phyloP scores from a whole-genome alignment of 2,113 vertebrate species.

The Thalassoma bifasciatum region DNA sequence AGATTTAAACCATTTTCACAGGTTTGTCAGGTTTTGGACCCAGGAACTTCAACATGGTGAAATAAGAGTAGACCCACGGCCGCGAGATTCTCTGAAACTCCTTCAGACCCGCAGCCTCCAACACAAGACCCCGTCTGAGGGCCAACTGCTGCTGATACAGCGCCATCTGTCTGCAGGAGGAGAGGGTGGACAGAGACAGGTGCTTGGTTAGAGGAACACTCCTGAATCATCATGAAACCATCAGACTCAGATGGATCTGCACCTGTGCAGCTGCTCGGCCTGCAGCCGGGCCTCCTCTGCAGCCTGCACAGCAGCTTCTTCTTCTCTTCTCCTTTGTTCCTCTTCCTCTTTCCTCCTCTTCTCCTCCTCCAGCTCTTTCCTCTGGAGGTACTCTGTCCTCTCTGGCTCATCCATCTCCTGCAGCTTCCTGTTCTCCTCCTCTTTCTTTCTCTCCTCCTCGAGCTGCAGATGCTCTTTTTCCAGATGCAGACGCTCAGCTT shows the following conservation, averaged over 20 bases:
- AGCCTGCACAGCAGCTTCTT: conserved; percentile 38
- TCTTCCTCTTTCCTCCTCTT: conserved; percentile 60
- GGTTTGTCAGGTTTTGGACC: conserved; percentile 36
- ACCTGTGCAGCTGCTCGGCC: conserved; percentile 68
- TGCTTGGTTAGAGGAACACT: too few relatives aligned
- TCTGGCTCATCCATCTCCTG: conserved; percentile 80
- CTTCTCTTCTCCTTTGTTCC: conserved; percentile 63
- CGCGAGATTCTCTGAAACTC: conserved; percentile 79
- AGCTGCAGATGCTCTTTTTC: conserved; percentile 42
- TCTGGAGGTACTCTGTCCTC: conserved; percentile 63
- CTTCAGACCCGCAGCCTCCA: conserved; percentile 80
- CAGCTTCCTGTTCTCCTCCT: conserved; percentile 76
- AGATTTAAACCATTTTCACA: too few relatives aligned
- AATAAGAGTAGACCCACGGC: conserved; percentile 85
- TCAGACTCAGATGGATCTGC: neutral
- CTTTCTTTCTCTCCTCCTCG: conserved; percentile 64
- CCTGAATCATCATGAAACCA: too few relatives aligned
- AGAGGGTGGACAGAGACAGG: neutral
- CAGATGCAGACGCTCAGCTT: too few relatives aligned
- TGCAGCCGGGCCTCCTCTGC: conserved; percentile 61
- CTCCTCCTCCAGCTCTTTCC: conserved; percentile 74
- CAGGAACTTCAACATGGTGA: conserved; percentile 79
- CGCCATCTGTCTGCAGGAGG: conserved; percentile 79
- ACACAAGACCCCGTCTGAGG: conserved; percentile 72
- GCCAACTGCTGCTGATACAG: conserved; percentile 77